Conservation (phyloP, 2,113 vertebrate species). For the Catagonus wagneri region DNA sequence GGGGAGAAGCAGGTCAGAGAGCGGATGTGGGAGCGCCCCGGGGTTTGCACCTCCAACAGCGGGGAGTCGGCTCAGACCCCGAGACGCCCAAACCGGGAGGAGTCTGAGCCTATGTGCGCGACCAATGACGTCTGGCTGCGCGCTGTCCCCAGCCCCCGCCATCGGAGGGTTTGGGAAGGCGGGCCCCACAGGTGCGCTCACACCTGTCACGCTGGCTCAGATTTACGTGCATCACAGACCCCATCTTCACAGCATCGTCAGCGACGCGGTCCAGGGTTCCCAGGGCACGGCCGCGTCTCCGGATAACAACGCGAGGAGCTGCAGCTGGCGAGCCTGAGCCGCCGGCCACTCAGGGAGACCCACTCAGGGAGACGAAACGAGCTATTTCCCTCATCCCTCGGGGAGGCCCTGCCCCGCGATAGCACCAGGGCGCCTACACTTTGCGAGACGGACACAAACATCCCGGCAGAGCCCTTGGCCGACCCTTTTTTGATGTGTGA, state of each 20-base stretch:
- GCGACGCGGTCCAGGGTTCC: fast-evolving
- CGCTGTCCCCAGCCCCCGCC: no score
- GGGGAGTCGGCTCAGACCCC: no score
- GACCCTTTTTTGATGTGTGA: no score
- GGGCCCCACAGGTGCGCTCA: background rate
- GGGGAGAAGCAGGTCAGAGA: background rate
- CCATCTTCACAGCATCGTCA: background rate
- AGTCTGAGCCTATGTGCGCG: background rate
- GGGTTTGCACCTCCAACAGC: fast-evolving
- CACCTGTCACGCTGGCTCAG: fast-evolving
- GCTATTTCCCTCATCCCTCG: background rate
- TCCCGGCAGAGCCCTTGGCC: no score
- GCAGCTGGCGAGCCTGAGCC: fast-evolving
- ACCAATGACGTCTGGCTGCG: fast-evolving
- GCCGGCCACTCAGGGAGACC: fast-evolving
- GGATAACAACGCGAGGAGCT: no score
- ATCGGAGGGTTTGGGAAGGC: no score
- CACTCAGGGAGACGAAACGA: no score
- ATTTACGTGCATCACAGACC: fast-evolving
- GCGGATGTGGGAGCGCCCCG: fast-evolving
- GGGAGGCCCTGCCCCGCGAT: background rate
- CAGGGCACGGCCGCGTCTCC: background rate
- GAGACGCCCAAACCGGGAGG: fast-evolving
- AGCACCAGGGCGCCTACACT: background rate
- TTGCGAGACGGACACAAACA: fast-evolving